A percentile compares a stretch with the other conserved stretches of the same genome.
These are phyloP conservation scores for Sisyra nigra DNA, from an alignment of 2,888 invertebrate genomes.

Conservation along the genomic window DNA sequence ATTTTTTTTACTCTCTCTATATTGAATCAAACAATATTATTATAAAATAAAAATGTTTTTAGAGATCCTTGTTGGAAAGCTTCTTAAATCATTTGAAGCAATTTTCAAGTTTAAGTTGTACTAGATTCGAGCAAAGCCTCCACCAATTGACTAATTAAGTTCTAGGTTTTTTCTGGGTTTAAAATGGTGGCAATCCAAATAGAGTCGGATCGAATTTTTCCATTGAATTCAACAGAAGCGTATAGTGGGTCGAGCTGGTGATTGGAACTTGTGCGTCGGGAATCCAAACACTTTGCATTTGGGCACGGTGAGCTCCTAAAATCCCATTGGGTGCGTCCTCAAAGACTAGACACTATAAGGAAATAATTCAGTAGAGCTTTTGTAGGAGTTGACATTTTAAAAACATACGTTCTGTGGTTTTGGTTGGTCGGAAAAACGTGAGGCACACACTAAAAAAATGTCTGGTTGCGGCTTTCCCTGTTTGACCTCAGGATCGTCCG, in stretches of 20 bases:
- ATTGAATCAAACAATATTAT: no score
- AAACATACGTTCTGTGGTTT: conserved; percentile 34
- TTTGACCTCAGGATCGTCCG: conserved; percentile 70
- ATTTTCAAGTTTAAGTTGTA: no score
- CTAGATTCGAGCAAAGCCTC: no score
- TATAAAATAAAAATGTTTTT: no score
- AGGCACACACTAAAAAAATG: conserved; percentile 63
- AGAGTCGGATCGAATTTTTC: conserved; percentile 66
- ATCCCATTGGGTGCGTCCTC: conserved; percentile 91
- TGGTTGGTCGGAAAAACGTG: conserved; percentile 52
- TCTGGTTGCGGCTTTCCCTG: conserved; percentile 82
- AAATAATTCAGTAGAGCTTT: no score
- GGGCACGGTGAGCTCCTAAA: conserved; percentile 55
- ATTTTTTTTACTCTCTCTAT: no score
- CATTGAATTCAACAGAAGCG: conserved; percentile 52
- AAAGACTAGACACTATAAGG: conserved; percentile 58
- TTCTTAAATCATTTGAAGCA: no score
- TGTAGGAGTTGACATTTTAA: no score
- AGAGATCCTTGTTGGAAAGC: no score
- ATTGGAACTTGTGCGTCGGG: conserved; percentile 39
- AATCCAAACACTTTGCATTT: conserved; percentile 78
- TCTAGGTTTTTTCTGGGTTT: conserved; percentile 13
- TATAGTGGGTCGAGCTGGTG: conserved; percentile 38
- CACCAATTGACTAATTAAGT: no score
- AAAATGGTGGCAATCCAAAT: conserved; percentile 68